Evolutionary conservation across 1,140 invertebrate genomes (phyloP).

Genomic region (Teleogryllus occipitalis): DNA sequence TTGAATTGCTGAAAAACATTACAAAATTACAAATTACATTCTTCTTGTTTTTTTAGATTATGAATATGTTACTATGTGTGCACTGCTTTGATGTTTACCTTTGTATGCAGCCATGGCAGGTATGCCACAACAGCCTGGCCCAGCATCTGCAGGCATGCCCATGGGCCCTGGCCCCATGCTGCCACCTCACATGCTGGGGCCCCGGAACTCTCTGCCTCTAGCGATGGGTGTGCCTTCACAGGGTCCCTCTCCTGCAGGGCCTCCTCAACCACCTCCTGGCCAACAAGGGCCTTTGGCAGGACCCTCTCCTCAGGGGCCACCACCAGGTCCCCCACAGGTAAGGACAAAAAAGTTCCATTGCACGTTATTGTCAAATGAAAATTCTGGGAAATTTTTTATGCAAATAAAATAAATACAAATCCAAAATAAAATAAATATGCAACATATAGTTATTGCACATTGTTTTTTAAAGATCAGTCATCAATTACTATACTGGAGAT

Average conservation of each 20-base stretch:
- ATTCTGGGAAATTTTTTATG: no score
- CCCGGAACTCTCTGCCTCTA: background rate
- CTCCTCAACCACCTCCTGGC: background rate
- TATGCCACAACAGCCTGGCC: background rate
- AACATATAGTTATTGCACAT: no score
- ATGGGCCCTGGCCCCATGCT: background rate
- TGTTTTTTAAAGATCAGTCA: no score
- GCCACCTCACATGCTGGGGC: slow-evolving; percentile 7
- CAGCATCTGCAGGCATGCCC: background rate
- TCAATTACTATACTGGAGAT: no score
- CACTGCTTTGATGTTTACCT: background rate
- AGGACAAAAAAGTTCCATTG: background rate
- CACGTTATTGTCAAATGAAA: no score
- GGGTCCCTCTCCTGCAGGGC: background rate
- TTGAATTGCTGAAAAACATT: no score
- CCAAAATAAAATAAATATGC: no score
- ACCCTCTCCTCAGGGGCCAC: slow-evolving; percentile 2
- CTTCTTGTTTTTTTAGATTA: background rate
- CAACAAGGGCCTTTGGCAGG: background rate
- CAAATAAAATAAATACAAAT: no score
- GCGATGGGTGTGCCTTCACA: background rate
- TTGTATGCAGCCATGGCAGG: no score
- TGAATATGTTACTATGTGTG: background rate
- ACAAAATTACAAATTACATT: background rate
- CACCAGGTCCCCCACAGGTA: slow-evolving; percentile 8